These are phyloP conservation scores for Drosophila tristis DNA, from an alignment of 1,140 invertebrate genomes.

Conservation along the genomic window DNA sequence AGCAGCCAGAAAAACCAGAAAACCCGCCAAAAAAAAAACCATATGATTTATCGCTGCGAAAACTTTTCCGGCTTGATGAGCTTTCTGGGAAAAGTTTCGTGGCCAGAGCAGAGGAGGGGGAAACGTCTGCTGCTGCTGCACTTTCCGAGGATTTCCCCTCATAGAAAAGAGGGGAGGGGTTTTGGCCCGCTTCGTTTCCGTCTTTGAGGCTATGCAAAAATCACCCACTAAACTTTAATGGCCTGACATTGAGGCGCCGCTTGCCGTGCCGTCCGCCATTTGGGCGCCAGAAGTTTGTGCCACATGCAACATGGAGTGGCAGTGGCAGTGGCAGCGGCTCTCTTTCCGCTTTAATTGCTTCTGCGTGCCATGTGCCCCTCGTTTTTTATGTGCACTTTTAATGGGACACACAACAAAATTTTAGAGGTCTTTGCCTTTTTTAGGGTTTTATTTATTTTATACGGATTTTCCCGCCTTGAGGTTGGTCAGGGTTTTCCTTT, in stretches of 20 bases:
- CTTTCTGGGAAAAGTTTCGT: constrained; percentile 34
- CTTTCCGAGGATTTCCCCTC: constrained; percentile 1
- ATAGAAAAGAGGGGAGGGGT: background rate
- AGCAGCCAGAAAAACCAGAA: constrained; percentile 38
- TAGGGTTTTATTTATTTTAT: constrained; percentile 8
- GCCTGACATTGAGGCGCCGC: constrained; percentile 74
- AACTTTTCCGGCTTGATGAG: constrained; percentile 65
- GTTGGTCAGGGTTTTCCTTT: constrained; percentile 54
- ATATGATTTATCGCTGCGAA: constrained; percentile 70
- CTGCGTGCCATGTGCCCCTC: constrained; percentile 48
- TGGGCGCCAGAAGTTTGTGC: constrained; percentile 68
- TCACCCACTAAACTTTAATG: constrained; percentile 76
- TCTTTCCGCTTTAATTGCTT: constrained; percentile 62
- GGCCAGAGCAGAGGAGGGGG: constrained; percentile 19
- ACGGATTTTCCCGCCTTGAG: constrained; percentile 32
- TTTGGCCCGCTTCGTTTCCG: constrained; percentile 29
- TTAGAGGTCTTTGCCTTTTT: constrained; percentile 3
- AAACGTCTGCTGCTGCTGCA: constrained; percentile 50
- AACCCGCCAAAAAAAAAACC: no score
- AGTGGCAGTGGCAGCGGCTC: constrained; percentile 11
- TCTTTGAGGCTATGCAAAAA: constrained; percentile 56
- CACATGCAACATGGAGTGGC: constrained; percentile 51
- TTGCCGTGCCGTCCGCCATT: constrained; percentile 61
- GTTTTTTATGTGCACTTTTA: constrained; percentile 68
- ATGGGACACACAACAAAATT: constrained; percentile 56